Base-by-base conservation (phyloP, 2,797 vertebrate genomes). In the Gephyroberyx darwinii region DNA sequence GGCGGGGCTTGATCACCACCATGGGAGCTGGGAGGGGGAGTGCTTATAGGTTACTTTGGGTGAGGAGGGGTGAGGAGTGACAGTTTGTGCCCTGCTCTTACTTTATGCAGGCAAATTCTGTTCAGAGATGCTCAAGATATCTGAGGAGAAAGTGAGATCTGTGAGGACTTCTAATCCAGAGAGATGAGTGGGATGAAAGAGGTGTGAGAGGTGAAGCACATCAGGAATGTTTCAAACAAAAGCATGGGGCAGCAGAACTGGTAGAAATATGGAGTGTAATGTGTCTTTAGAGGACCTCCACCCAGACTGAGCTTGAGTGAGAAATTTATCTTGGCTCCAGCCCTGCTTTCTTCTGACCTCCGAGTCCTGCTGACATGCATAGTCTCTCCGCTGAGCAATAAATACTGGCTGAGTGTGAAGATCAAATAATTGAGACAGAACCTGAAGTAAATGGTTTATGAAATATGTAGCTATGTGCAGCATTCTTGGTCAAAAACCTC, bases 161-260 rank as follows among this genome's bases (percentile, higher is more conserved):
- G 9, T 45, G 63, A 69, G 10, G 30, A 17, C 51, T 20, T 67
- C 20, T 60, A 73, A 72, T 71, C 57, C 22, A 33, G 35, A 78
- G 48, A 58, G 63, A 72, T 67, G 61, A 77, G 37, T 5, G 52
- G 71, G 74, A 86, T 82, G 71, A 71, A 71, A 82, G 77, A 60
- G 65, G 75, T 65, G 33, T 13, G 57, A 77, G 63, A 76, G 68
- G 71, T 51, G 63, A 84, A 80, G 74, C 78, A 80, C 8, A 69
- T 47, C 56, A 81, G 83, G 86, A 88, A 89, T 86, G 86, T 61
- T 73, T 50, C 72, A 59, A 84, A 82, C 64, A 79, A 84, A 89
- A 84, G 81, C 74, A 62, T 0, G 5, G 64, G 33, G 65, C 76
- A 75, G 67, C 63, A 78, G 41, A 69, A 20, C 45, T 10, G 65